Evolutionary conservation across 2,113 vertebrate species (phyloP), one percentile per base, ranked within the genome.

Genomic region (Platichthys flesus): DNA sequence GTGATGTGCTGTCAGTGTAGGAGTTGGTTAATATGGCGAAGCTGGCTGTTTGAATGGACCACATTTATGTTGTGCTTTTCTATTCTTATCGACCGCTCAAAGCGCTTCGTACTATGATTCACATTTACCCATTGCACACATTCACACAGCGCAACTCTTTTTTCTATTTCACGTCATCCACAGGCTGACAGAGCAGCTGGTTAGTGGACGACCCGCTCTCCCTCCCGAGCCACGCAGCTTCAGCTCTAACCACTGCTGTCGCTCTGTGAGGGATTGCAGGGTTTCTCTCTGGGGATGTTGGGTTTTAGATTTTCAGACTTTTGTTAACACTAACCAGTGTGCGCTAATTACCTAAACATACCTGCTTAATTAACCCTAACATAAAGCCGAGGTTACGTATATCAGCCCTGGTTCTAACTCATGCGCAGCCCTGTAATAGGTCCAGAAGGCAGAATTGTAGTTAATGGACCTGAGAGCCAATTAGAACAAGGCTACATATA

Each of bases 341-440:
- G 20, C 20, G 7, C n/a, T 63, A 42, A 79, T 67, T 61, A 74
- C 28, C 14, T 13, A 18, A 74, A 61, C 14, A 24, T 14, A 37
- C 26, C 37, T 69, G 31, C 28, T 37, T 60, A 20, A 70, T 83
- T 58, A 74, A 60, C 71, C 18, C 4, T 28, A 42, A 16, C n/a
- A 24, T 9, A 4, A 24, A 62, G 35, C 20, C 0, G 2, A 7
- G 60, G 35, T 62, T 62, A 42, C 5, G 12, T 12, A 18, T 26
- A 23, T 31, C 13, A 26, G 1, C 35, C 1, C 4, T 24, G 45
- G 2, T 2, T 9, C 21, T 12, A 74, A 54, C 2, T 9, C 45
- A 57, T 15, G 51, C 47, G 57, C 9, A 8, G 4, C 49, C 23
- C 9, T 47, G 67, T 18, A 51, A 73, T 24, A 31, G 40, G 54